These are phyloP conservation scores for Ptychadena robeensis DNA, from an alignment of 2,797 vertebrate genomes.

Conservation along the genomic window DNA sequence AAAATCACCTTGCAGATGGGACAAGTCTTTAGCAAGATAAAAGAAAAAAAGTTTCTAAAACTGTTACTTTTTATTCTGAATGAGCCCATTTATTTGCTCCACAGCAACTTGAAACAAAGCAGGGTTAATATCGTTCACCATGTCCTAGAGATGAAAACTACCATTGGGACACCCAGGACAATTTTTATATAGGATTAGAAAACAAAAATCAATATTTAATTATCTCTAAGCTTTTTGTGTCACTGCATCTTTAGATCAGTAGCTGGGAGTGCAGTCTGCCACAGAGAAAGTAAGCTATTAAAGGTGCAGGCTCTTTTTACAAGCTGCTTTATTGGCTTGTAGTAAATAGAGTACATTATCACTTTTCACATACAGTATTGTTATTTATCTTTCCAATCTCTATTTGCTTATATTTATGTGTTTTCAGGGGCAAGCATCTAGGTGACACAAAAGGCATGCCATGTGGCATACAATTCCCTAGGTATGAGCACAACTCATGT, in stretches of 20 bases:
- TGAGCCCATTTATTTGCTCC: slow-evolving; percentile 63
- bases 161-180: slow-evolving; percentile 97
- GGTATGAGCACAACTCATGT: neutral
- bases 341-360: slow-evolving; percentile 79
- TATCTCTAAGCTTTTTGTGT: slow-evolving; percentile 99
- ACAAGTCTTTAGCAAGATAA: slow-evolving; percentile 45
- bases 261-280: slow-evolving; percentile 81
- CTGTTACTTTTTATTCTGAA: slow-evolving; percentile 37
- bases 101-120: slow-evolving; percentile 64
- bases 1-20: slow-evolving; percentile 17
- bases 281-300: slow-evolving; percentile 88
- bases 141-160: slow-evolving; percentile 94
- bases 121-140: slow-evolving; percentile 74
- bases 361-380: slow-evolving; percentile 69
- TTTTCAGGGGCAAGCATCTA: slow-evolving; percentile 67
- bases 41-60: slow-evolving; percentile 38
- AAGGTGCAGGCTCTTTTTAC: slow-evolving; percentile 78
- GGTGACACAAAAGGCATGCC: slow-evolving; percentile 69
- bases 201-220: slow-evolving; percentile 99
- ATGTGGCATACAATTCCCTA: slow-evolving; percentile 16
- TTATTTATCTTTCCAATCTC: slow-evolving; percentile 81
- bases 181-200: slow-evolving; percentile 99
- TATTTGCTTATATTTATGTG: slow-evolving; percentile 79
- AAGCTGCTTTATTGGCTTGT: slow-evolving; percentile 71
- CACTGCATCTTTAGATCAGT: slow-evolving; percentile 96